phyloP scores from a whole-genome alignment of 1,140 invertebrate genomes.

The Lepidurus arcticus region DNA sequence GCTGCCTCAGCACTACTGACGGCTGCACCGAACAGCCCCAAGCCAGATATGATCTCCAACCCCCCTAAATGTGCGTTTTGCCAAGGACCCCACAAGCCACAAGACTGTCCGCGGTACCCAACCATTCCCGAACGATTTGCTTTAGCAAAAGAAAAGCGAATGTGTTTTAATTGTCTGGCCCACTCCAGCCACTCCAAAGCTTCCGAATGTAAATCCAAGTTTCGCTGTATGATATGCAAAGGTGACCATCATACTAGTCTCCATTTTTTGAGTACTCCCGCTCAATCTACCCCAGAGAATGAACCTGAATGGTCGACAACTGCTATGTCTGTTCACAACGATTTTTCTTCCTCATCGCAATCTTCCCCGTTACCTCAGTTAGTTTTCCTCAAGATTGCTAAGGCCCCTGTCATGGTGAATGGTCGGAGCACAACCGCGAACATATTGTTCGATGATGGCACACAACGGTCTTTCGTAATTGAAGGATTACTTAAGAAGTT shows the following conservation, averaged over 20 bases:
- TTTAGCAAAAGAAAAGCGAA: conserved; percentile 4
- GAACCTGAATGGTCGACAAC: not conserved
- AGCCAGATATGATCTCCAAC: not conserved
- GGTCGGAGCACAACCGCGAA: conserved; percentile 9
- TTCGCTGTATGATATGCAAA: conserved; percentile 26
- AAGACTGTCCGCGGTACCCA: not conserved
- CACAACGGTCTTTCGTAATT: conserved; percentile 25
- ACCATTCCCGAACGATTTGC: conserved; percentile 3
- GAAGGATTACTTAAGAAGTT: not conserved
- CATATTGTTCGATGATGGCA: conserved; percentile 30
- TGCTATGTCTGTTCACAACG: not conserved
- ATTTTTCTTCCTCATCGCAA: not conserved
- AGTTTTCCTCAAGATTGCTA: conserved; percentile 26
- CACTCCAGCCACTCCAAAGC: conserved; percentile 21
- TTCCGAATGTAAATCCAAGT: conserved; percentile 13
- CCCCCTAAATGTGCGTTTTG: conserved; percentile 23
- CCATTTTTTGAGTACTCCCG: not conserved
- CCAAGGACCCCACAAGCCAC: not conserved
- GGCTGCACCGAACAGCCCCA: not conserved
- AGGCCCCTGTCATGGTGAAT: not conserved
- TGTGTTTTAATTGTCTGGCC: conserved; percentile 26
- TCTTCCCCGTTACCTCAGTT: not conserved
- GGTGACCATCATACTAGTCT: conserved; percentile 26
- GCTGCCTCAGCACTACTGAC: not conserved
- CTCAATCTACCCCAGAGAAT: not conserved